A percentile compares a stretch with the other conserved stretches of the same genome.
These are phyloP conservation scores for Lutjanus campechanus DNA, from an alignment of 2,797 vertebrate genomes.

Conservation along the genomic window DNA sequence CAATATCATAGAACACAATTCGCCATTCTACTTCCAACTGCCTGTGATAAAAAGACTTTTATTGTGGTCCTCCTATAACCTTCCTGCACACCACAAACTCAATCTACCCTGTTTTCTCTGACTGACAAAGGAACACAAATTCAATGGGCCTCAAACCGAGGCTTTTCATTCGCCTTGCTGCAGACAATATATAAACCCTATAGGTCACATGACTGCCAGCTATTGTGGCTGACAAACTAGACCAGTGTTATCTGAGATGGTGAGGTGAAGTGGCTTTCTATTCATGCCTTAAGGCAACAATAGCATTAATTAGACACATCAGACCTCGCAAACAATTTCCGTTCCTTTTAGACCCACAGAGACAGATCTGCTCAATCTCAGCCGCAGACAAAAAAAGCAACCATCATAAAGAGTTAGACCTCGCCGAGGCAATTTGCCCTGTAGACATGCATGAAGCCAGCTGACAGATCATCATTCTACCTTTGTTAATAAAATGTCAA, in stretches of 20 bases:
- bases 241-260: slow-evolving; percentile 69
- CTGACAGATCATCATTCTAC: slow-evolving; percentile 31
- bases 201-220: slow-evolving; percentile 67
- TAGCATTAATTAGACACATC: slow-evolving; percentile 71
- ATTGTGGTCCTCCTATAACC: slow-evolving; percentile 75
- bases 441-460: slow-evolving; percentile 9
- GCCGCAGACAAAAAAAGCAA: slow-evolving; percentile 1
- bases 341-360: slow-evolving; percentile 33
- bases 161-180: slow-evolving; percentile 69
- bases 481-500: slow-evolving; percentile 34
- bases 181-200: slow-evolving; percentile 71
- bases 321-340: slow-evolving; percentile 60
- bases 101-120: slow-evolving; percentile 78
- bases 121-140: slow-evolving; percentile 81
- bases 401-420: slow-evolving; percentile 35
- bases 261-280: slow-evolving; percentile 68
- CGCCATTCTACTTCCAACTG: slow-evolving; percentile 70
- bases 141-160: slow-evolving; percentile 71
- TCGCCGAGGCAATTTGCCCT: slow-evolving; percentile 22
- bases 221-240: slow-evolving; percentile 65
- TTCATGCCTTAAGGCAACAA: slow-evolving; percentile 68
- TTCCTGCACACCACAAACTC: slow-evolving; percentile 80
- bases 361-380: slow-evolving; percentile 50
- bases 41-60: slow-evolving; percentile 75
- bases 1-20: slow-evolving; percentile 78